Conservation (phyloP, 2,888 invertebrate genomes). For the Apocheima hispidaria region DNA sequence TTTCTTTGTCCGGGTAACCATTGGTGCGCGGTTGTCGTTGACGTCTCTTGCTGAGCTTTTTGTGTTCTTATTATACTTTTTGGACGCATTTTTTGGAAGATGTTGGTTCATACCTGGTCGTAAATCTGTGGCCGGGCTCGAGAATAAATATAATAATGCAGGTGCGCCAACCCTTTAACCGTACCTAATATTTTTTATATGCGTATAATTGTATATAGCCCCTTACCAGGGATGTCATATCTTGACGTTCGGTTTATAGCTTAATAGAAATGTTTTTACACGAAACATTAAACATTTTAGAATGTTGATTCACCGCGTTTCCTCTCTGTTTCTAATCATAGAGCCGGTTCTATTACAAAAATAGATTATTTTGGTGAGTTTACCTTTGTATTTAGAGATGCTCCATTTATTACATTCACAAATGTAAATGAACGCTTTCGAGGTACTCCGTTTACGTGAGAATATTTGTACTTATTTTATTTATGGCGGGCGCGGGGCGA, state of each 20-base stretch:
- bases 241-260: constrained; percentile 33
- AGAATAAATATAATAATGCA: constrained; percentile 72
- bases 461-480: constrained; percentile 86
- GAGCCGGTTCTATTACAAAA: constrained; percentile 58
- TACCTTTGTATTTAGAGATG: constrained; percentile 80
- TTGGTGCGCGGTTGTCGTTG: constrained; percentile 78
- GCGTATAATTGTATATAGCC: constrained; percentile 47
- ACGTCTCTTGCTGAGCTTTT: constrained; percentile 79
- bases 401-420: constrained; percentile 84
- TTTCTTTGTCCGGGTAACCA: constrained; percentile 82
- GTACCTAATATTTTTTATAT: constrained; percentile 41
- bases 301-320: constrained; percentile 56
- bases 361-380: constrained; percentile 70
- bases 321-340: constrained; percentile 59
- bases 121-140: constrained; percentile 77
- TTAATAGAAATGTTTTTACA: constrained; percentile 31
- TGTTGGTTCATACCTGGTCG: constrained; percentile 82
- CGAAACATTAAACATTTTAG: constrained; percentile 45
- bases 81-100: constrained; percentile 79
- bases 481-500: constrained; percentile 79
- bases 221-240: constrained; percentile 38
- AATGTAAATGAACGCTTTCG: constrained; percentile 84
- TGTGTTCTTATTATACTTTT: constrained; percentile 84
- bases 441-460: constrained; percentile 83
- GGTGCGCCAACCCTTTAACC: constrained; percentile 79